Percentiles rank a stretch among this genome's conserved stretches.
phyloP scores from a whole-genome alignment of 2,113 vertebrate genomes.

The Geococcyx californianus region DNA sequence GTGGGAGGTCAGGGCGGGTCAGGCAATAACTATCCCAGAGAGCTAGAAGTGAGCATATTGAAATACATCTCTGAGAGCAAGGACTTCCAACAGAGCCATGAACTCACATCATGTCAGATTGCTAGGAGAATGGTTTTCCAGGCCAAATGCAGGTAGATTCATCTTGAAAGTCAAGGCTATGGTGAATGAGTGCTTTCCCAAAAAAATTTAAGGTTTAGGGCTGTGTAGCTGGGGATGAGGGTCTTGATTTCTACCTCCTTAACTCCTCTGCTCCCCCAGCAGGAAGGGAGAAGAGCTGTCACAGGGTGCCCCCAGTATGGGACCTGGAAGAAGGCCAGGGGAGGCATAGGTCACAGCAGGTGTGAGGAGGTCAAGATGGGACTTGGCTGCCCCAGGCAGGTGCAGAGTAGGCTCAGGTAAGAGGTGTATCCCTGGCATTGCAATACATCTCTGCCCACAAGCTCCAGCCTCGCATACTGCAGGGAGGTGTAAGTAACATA shows the following conservation, averaged over 20 bases:
- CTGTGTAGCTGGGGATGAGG: neutral
- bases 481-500: fast-evolving
- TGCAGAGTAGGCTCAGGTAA: neutral
- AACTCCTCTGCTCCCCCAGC: neutral
- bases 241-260: neutral
- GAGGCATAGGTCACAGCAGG: neutral
- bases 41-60: neutral
- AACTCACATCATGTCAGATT: neutral
- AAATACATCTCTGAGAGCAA: neutral
- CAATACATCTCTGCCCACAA: neutral
- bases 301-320: neutral
- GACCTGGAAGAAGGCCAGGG: neutral
- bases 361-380: neutral
- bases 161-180: neutral
- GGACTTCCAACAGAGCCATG: neutral
- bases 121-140: neutral
- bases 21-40: neutral
- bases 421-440: neutral
- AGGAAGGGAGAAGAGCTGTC: neutral
- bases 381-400: neutral
- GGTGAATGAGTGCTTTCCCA: neutral
- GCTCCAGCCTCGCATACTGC: neutral
- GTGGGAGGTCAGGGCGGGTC: neutral
- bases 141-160: neutral
- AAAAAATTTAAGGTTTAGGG: neutral